Evolutionary conservation across 2,113 vertebrate species (phyloP).

Genomic region (Rissa tridactyla): DNA sequence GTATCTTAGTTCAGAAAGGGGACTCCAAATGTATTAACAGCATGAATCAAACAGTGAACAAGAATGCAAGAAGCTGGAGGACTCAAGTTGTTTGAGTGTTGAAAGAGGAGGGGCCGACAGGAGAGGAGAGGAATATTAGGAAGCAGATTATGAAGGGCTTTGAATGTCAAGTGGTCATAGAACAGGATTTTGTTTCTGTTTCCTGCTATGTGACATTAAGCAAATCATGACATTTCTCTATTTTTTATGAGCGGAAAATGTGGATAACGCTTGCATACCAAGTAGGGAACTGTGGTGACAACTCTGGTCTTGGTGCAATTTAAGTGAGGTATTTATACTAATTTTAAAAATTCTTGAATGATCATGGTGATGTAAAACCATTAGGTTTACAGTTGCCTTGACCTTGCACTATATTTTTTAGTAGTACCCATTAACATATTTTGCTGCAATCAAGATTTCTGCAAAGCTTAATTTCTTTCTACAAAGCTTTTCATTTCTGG

Average conservation of each 20-base stretch:
- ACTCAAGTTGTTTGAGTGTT: not conserved
- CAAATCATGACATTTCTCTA: conserved; percentile 40
- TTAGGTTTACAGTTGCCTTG: not conserved
- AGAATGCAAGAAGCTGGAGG: not conserved
- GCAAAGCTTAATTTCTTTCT: not conserved
- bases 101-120: not conserved
- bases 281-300: not conserved
- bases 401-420: not conserved
- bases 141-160: conserved; percentile 25
- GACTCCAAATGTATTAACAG: not conserved
- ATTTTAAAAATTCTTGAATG: not conserved
- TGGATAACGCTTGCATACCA: not conserved
- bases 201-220: conserved; percentile 47
- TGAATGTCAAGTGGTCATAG: conserved; percentile 62
- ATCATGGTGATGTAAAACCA: not conserved
- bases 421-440: not conserved
- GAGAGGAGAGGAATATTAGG: not conserved
- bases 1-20: not conserved
- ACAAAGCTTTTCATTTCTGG: conserved; percentile 21
- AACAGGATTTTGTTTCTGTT: conserved; percentile 43
- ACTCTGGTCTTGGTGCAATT: not conserved
- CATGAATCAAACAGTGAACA: not conserved
- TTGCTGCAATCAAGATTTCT: conserved; percentile 9
- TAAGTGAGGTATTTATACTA: conserved; percentile 13
- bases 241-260: not conserved